Base-by-base conservation (phyloP, 2,888 invertebrate genomes). In the Parochlus steinenii region DNA sequence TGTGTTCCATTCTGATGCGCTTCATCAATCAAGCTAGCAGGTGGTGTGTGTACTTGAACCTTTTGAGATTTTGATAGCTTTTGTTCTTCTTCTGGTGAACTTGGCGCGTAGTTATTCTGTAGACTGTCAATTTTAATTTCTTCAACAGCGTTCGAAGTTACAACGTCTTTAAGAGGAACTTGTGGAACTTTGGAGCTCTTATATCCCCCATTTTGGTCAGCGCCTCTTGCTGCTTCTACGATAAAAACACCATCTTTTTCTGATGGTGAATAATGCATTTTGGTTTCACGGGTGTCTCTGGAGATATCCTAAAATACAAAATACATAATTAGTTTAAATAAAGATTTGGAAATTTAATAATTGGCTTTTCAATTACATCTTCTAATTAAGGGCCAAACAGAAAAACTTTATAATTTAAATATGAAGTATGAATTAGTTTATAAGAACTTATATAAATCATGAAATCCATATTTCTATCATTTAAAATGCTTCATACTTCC, bases 231-330 rank as follows among this genome's bases (percentile, higher is more conserved):
- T 48, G 66, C 76, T 50, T 78, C 77, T 2, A 78, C 78, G 4
- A 78, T 76, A 46, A 78, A 78, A 22, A 78, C 75, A 2, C 76
- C 76, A 40, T 77, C 74, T 48, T 74, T 72, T 41, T 74, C 73
- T 5, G 64, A 60, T 7, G 74, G 71, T 6, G 73, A 74, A 44
- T 75, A 75, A 47, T 74, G 74, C 74, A 78, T 73, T 48, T 74
- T 77, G 0, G 76, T 77, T 51, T 76, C 77, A 19, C 75, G 64
- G 3, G 75, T 72, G 44, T 76, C 73, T 41, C 68, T 71, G 17
- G 73, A 68, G 31, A 77, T 69, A 45, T 77, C 77, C 77, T 77
- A 61, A 30, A 64, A 60, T n/a, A 27, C 22, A 8, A 22, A 22
- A 22, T 7, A 22, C 8, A 22, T 22, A 22, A 22, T 7, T 22